Evolutionary conservation across 2,888 invertebrate genomes (phyloP).

Genomic region (Argyresthia albistria): DNA sequence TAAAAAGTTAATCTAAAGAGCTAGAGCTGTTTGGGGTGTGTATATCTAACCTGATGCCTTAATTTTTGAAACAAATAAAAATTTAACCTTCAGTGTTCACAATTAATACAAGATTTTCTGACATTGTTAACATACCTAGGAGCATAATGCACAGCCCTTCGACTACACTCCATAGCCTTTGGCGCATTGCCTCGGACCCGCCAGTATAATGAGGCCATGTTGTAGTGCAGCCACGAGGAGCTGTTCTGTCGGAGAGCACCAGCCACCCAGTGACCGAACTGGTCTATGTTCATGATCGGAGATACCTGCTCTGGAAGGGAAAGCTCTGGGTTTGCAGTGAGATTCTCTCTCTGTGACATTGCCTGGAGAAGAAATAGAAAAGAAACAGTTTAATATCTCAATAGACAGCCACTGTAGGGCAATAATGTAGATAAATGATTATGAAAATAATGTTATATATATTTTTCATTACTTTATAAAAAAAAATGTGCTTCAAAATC

Average conservation of each 20-base stretch:
- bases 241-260: conserved; percentile 75
- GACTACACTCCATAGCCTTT: conserved; percentile 85
- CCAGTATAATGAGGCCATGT: conserved; percentile 86
- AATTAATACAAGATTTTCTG: too few relatives aligned
- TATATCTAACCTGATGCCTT: too few relatives aligned
- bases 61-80: too few relatives aligned
- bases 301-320: conserved; percentile 32
- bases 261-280: conserved; percentile 75
- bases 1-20: too few relatives aligned
- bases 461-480: not conserved
- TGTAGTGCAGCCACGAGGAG: conserved; percentile 85
- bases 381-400: not conserved
- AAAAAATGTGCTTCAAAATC: not conserved
- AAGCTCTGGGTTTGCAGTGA: conserved; percentile 35
- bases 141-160: conserved; percentile 82
- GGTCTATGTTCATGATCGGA: conserved; percentile 39
- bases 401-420: not conserved
- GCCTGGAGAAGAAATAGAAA: conserved; percentile 28
- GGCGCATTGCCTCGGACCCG: conserved; percentile 79
- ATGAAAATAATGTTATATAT: too few relatives aligned
- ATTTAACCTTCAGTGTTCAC: too few relatives aligned
- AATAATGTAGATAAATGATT: not conserved
- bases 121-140: conserved; percentile 67
- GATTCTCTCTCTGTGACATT: conserved; percentile 41
- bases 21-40: too few relatives aligned